phyloP scores from a whole-genome alignment of 2,888 invertebrate genomes.

The Junonia oenone region DNA sequence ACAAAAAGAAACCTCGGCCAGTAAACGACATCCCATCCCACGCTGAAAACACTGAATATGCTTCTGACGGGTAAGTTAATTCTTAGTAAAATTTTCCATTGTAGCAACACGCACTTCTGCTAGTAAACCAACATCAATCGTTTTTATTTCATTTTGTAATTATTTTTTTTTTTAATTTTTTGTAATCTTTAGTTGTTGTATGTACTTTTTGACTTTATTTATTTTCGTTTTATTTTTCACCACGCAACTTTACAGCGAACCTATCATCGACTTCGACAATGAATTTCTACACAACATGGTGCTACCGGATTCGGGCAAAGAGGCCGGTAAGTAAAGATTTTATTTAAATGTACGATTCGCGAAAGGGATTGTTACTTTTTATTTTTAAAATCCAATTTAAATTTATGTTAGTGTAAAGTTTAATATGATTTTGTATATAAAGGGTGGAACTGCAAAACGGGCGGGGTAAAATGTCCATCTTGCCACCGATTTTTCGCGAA shows the following conservation, averaged over 20 bases:
- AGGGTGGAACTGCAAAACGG: constrained; percentile 72
- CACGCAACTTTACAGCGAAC: constrained; percentile 55
- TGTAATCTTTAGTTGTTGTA: neutral
- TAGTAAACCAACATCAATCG: no score
- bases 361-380: constrained; percentile 7
- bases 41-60: constrained; percentile 59
- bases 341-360: constrained; percentile 18
- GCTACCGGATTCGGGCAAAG: constrained; percentile 64
- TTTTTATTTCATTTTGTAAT: neutral
- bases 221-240: constrained; percentile 35
- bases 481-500: constrained; percentile 83
- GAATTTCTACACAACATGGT: constrained; percentile 67
- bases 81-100: neutral
- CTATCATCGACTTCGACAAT: constrained; percentile 71
- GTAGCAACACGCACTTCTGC: no score
- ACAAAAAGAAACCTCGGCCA: constrained; percentile 59
- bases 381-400: no score
- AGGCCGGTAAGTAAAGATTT: constrained; percentile 50
- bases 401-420: neutral
- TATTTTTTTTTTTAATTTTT: constrained; percentile 1
- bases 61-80: constrained; percentile 55
- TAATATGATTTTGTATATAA: constrained; percentile 22
- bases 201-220: constrained; percentile 23
- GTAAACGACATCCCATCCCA: constrained; percentile 56
- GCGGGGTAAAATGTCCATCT: constrained; percentile 81